Evolutionary conservation across 37 sponge, comb jelly and placozoan species (phyloP).

Genomic region (Chondrilla cf. caribensis): DNA sequence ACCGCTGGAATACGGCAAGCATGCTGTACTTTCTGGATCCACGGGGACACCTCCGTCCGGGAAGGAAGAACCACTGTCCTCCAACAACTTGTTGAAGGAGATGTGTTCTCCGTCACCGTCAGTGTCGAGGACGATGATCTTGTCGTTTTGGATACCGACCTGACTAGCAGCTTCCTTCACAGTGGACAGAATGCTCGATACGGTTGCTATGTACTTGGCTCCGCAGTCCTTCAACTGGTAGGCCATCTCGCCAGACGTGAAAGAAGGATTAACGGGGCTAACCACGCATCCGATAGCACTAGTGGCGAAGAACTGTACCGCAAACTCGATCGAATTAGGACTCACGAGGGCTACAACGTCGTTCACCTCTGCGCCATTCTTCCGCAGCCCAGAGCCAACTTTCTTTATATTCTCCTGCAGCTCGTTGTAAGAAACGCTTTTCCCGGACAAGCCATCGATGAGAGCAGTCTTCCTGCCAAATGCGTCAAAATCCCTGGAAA

Average conservation of each 20-base stretch:
- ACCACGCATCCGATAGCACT: constrained; percentile 73
- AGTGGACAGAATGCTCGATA: constrained; percentile 39
- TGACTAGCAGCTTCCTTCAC: constrained; percentile 42
- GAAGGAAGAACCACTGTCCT: constrained; percentile 55
- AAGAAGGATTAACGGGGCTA: constrained; percentile 68
- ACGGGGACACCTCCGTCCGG: constrained; percentile 13
- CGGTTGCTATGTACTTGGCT: constrained; percentile 55
- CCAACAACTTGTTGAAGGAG: constrained; percentile 34
- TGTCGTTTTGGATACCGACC: neutral
- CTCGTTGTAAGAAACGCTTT: constrained; percentile 44
- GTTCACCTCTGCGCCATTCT: constrained; percentile 48
- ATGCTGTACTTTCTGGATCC: constrained; percentile 39
- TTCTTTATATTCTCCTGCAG: constrained; percentile 31
- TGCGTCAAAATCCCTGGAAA: constrained; percentile 15
- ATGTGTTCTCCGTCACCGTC: neutral
- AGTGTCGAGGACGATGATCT: constrained; percentile 46
- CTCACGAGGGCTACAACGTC: constrained; percentile 49
- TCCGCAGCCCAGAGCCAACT: constrained; percentile 47
- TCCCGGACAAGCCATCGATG: constrained; percentile 43
- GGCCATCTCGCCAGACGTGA: constrained; percentile 63
- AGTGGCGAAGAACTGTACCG: constrained; percentile 45
- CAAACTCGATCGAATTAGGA: constrained; percentile 60
- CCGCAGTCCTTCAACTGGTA: constrained; percentile 66
- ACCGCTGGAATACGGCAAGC: constrained; percentile 86
- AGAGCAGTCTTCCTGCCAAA: constrained; percentile 35